Conservation (phyloP, 2,113 vertebrate genomes). For the Crotalus horridus region DNA sequence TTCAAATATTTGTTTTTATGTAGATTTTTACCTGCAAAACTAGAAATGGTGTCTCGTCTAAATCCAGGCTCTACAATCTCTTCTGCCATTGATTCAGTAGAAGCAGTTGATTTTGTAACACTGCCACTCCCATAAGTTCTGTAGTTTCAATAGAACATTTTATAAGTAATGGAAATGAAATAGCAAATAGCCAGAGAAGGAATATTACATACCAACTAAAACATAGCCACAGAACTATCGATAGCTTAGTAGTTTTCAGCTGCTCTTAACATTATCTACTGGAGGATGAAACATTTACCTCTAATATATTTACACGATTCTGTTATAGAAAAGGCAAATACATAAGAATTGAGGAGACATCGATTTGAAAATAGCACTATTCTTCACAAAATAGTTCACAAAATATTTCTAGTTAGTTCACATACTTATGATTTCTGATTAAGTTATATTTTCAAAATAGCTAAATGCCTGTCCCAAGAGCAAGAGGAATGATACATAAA, state of each 20-base stretch:
- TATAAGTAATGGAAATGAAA: neutral
- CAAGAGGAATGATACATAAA: neutral
- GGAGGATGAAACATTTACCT: neutral
- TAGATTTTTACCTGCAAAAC: slow-evolving; percentile 70
- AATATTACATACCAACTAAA: neutral
- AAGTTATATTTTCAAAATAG: neutral
- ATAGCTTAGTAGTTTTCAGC: neutral
- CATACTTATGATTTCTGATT: neutral
- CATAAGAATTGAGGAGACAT: neutral
- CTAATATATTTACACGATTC: neutral
- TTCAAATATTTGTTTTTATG: neutral
- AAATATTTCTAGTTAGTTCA: neutral
- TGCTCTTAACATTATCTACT: neutral
- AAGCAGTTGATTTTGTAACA: slow-evolving; percentile 68
- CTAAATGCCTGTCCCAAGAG: neutral
- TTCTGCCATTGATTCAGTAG: slow-evolving; percentile 65
- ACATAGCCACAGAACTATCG: neutral
- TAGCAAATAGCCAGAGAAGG: neutral
- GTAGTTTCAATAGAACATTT: slow-evolving; percentile 30
- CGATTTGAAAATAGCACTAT: neutral
- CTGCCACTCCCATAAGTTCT: slow-evolving; percentile 77
- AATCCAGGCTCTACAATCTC: slow-evolving; percentile 68
- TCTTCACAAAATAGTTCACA: neutral
- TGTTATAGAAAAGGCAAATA: neutral
- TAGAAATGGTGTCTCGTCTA: slow-evolving; percentile 54